phyloP scores from a whole-genome alignment of 2,888 invertebrate species.

The Aporophyla nigra region DNA sequence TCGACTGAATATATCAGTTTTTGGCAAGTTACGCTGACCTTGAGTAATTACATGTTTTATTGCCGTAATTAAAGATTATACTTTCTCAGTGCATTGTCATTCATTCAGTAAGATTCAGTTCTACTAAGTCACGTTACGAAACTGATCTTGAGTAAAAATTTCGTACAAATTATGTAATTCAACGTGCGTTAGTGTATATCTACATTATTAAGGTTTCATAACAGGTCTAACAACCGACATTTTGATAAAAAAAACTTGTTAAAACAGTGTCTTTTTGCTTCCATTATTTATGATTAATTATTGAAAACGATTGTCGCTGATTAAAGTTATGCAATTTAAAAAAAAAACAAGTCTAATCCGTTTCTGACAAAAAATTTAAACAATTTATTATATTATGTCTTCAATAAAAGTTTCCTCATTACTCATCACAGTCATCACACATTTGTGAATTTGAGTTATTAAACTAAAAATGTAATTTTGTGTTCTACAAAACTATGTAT shows the following conservation, averaged over 20 bases:
- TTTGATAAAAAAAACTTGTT: background rate
- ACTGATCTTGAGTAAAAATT: background rate
- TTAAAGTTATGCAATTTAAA: background rate
- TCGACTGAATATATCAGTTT: slow-evolving; percentile 12
- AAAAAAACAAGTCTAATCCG: background rate
- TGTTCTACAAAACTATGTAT: background rate
- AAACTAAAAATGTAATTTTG: background rate
- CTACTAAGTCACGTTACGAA: background rate
- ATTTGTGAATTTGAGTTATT: background rate
- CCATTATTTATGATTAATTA: background rate
- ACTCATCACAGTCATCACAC: no score
- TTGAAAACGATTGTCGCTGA: background rate
- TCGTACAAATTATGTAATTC: background rate
- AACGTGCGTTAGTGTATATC: background rate
- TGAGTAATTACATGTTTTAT: slow-evolving; percentile 15
- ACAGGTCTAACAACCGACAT: background rate
- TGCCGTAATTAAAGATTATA: background rate
- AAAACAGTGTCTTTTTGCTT: background rate
- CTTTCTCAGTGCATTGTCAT: slow-evolving; percentile 19
- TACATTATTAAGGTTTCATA: no score
- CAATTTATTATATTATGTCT: no score
- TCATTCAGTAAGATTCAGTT: background rate
- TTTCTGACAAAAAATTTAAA: background rate
- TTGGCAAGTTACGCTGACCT: slow-evolving; percentile 19
- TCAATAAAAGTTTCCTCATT: no score